Base-by-base conservation (phyloP, 1,140 invertebrate species). In the Ceratoteleas bidentatus region DNA sequence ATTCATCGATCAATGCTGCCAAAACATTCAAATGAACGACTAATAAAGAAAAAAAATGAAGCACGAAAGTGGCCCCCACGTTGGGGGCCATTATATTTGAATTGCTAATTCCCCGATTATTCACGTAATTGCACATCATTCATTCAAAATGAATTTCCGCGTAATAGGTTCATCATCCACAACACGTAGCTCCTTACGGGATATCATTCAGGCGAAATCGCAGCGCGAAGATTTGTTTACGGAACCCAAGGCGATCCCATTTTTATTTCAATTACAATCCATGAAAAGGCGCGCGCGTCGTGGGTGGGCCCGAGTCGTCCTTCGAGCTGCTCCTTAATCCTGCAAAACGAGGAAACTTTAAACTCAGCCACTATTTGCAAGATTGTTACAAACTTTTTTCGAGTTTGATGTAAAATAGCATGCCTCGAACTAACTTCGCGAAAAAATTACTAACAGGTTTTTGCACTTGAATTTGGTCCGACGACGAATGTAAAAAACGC, bases 251-350 rank as follows among this genome's bases (percentile, higher is more conserved):
- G 61, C 72, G 62, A 77, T 68, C 62, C 68, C 73, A 77, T 82
- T 82, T 81, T 81, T 77, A 82, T 83, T 74, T 83, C 80, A 83
- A 78, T 83, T 83, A 75, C 52, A 74, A 74, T 78, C 74, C 74
- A 57, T 34, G 58, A 78, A 78, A 83, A 70, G 47, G 69, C 58
- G 52, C 53, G 43, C 24, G 56, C 69, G 36, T 33, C 52, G 43
- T 73, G 70, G 80, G 74, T 78, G 75, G 64, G 68, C 62, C 49
- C 52, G 24, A n/a, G 45, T 77, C 74, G 53, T 73, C 24, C 24
- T 24, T 69, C 53, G 69, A 15, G 36, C 60, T 66, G 60, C 50
- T 70, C 68, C 74, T 78, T 75, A 78, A 78, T 83, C 54, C 64
- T 33, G 40, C 62, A 60, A 78, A 78, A 78, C 58, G 81, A 78